Base-by-base conservation (phyloP, 1,140 invertebrate species). In the Tyrophagus putrescentiae region DNA sequence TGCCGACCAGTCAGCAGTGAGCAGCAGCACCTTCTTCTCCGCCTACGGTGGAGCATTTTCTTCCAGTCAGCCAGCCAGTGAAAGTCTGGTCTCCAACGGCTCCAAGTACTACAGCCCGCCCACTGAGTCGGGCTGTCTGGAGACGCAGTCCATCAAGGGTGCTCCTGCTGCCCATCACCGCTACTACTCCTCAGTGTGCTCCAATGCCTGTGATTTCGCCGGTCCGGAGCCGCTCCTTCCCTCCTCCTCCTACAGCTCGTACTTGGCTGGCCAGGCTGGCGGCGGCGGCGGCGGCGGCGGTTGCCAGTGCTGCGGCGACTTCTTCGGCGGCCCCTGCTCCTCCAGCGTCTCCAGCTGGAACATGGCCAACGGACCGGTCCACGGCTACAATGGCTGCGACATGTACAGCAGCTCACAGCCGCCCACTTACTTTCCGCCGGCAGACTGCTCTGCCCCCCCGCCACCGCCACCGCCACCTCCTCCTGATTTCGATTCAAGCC, bases 31-130 rank as follows among this genome's bases (percentile, higher is more conserved):
- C 13, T n/a, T n/a, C 13, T 39, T n/a, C 36, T 13, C 13, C n/a
- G 44, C 13, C 6, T 29, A 48, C 23, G 7, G 13, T 6, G 44
- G 7, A 7, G 44, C 23, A 6, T n/a, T 29, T 13, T 27, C 44
- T 7, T 48, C 23, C 31, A 27, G 44, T 48, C 23, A 48, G 25
- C 13, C 31, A 56, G n/a, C 23, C 16, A 28, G 21, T 34, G n/a
- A n/a, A 56, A 31, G 21, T 9, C 4, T 31, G 9, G n/a, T n/a
- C n/a, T n/a, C n/a, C n/a, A n/a, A n/a, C n/a, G n/a, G n/a, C n/a
- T 59, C 28, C 9, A 59, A 59, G 34, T 59, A 59, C 50, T 59
- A 59, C 36, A 27, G 13, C 9, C 57, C 57, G n/a, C 56, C 56
- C 13, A n/a, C 25, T 21, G 56, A 58, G 18, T 9, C 54, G 23